Conservation (phyloP, 2,113 vertebrate genomes). For the Poeciliopsis prolifica region DNA sequence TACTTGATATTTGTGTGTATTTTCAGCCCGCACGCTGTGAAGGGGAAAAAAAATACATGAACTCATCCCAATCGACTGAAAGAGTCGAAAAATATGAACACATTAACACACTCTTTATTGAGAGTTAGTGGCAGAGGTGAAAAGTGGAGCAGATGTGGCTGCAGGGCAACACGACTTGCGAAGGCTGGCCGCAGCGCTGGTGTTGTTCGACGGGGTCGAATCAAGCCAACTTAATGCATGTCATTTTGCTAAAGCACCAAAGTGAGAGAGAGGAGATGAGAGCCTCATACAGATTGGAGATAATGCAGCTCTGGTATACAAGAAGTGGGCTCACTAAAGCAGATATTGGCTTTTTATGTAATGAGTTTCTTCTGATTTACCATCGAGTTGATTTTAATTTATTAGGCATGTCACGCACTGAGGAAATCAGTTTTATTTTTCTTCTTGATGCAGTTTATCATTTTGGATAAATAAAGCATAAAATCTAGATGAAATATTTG, state of each 20-base stretch:
- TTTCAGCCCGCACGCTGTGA: neutral
- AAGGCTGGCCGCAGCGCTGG: constrained; percentile 50
- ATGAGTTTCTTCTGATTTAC: constrained; percentile 55
- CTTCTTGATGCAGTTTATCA: constrained; percentile 25
- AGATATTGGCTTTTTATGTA: constrained; percentile 48
- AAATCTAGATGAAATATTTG: constrained; percentile 26
- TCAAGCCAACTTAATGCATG: constrained; percentile 54
- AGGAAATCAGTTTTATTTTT: constrained; percentile 15
- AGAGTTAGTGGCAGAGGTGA: constrained; percentile 60
- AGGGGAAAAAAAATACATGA: neutral
- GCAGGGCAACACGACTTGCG: constrained; percentile 51
- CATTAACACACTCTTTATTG: constrained; percentile 31
- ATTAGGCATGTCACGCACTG: constrained; percentile 16
- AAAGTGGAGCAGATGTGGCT: constrained; percentile 76
- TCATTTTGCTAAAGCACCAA: constrained; percentile 46
- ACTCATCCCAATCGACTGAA: neutral
- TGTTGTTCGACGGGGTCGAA: constrained; percentile 51
- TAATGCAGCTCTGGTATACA: constrained; percentile 21
- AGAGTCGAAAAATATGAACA: neutral
- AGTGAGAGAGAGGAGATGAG: constrained; percentile 13
- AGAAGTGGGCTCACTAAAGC: constrained; percentile 7
- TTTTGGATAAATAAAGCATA: constrained; percentile 27
- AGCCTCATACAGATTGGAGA: constrained; percentile 17
- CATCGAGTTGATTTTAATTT: constrained; percentile 41
- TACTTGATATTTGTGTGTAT: neutral